phyloP scores from a whole-genome alignment of 2,797 vertebrate species.

The Nothura maculosa region DNA sequence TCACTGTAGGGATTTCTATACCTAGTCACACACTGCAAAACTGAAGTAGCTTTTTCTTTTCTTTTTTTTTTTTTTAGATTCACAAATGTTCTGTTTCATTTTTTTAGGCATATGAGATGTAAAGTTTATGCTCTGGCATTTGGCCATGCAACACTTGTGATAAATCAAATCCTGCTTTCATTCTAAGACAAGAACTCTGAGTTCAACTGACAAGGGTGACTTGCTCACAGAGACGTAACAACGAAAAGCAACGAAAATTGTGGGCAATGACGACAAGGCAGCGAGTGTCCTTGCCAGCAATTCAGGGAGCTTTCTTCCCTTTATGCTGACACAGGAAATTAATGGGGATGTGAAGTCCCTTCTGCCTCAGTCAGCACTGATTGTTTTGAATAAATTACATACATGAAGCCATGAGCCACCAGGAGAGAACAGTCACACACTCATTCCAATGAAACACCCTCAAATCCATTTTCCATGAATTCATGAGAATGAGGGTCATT shows the following conservation, averaged over 20 bases:
- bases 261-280: not conserved
- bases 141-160: not conserved
- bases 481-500: not conserved
- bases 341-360: slow-evolving; percentile 20
- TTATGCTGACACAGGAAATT: not conserved
- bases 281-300: not conserved
- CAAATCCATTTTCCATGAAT: slow-evolving; percentile 21
- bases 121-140: not conserved
- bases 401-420: not conserved
- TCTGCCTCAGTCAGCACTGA: slow-evolving; percentile 48
- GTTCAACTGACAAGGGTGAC: not conserved
- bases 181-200: not conserved
- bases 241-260: not conserved
- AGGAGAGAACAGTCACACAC: not conserved
- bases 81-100: not conserved
- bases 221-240: not conserved
- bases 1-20: not conserved
- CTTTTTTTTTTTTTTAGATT: not conserved
- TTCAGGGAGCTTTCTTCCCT: not conserved
- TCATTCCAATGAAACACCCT: slow-evolving; percentile 21
- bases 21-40: slow-evolving; percentile 9
- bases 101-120: not conserved
- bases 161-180: not conserved
- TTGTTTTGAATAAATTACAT: not conserved
- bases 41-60: not conserved